Conservation (phyloP, 2,113 vertebrate genomes). For the Ctenomys sociabilis region DNA sequence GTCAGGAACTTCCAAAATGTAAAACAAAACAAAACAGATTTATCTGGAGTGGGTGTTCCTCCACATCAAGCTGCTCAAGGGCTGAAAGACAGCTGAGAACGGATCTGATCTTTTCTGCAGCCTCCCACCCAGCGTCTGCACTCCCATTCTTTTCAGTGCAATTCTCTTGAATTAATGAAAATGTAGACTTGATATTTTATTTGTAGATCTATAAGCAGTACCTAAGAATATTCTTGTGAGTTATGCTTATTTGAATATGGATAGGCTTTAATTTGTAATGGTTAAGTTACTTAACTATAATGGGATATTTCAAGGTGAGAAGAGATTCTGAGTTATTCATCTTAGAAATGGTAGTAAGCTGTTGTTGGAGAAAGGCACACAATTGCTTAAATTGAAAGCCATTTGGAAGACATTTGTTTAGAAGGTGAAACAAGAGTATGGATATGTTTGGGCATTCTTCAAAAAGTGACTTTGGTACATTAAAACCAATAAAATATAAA, state of each 20-base stretch:
- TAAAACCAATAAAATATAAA: neutral
- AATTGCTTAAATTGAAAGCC: neutral
- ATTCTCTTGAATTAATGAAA: constrained; percentile 36
- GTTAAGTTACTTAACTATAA: neutral
- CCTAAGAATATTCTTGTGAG: constrained; percentile 16
- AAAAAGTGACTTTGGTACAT: neutral
- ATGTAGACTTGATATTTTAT: constrained; percentile 33
- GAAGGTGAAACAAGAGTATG: neutral
- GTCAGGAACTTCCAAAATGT: constrained; percentile 50
- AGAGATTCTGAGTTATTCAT: neutral
- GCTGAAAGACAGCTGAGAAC: constrained; percentile 29
- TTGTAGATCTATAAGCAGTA: constrained; percentile 43
- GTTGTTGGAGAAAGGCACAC: neutral
- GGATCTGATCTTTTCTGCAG: constrained; percentile 23
- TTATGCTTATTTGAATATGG: constrained; percentile 55
- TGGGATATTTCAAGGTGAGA: neutral
- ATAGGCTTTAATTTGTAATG: constrained; percentile 4
- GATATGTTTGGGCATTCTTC: neutral
- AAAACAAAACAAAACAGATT: constrained; percentile 54
- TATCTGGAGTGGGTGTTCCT: neutral
- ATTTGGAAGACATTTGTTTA: neutral
- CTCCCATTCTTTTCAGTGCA: neutral
- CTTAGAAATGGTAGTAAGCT: neutral
- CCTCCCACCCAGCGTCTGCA: constrained; percentile 70
- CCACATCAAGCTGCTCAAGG: constrained; percentile 34